A percentile compares a stretch with the other conserved stretches of the same genome.
phyloP scores from a whole-genome alignment of 2,797 vertebrate species.

The Pachyuromys duprasi region DNA sequence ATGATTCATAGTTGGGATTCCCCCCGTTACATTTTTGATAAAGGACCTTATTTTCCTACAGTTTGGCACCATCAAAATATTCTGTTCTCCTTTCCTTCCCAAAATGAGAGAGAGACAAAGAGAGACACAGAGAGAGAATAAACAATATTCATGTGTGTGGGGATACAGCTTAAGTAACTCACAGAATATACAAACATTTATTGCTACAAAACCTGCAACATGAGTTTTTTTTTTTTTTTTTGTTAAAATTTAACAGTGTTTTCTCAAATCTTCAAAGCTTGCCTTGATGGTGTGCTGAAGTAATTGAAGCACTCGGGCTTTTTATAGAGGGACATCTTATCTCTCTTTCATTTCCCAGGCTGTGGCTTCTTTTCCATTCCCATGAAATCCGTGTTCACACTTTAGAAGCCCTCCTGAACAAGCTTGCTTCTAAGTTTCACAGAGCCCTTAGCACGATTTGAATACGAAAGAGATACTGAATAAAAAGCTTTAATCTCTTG shows the following conservation, averaged over 20 bases:
- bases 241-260: slow-evolving; percentile 89
- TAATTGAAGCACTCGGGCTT: slow-evolving; percentile 92
- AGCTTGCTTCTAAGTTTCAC: slow-evolving; percentile 92
- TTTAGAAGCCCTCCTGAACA: slow-evolving; percentile 91
- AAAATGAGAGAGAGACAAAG: slow-evolving; percentile 36
- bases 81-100: slow-evolving; percentile 23
- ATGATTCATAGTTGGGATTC: background rate
- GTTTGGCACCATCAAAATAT: slow-evolving; percentile 75
- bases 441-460: slow-evolving; percentile 91
- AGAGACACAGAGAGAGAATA: slow-evolving; percentile 69
- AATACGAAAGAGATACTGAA: slow-evolving; percentile 93
- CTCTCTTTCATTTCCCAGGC: slow-evolving; percentile 91
- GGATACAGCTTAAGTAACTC: slow-evolving; percentile 83
- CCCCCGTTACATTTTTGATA: background rate
- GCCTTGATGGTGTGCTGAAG: slow-evolving; percentile 90
- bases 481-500: slow-evolving; percentile 93
- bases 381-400: slow-evolving; percentile 91
- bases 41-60: slow-evolving; percentile 73
- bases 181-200: slow-evolving; percentile 87
- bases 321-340: slow-evolving; percentile 93
- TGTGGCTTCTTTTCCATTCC: slow-evolving; percentile 90
- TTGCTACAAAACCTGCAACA: slow-evolving; percentile 88
- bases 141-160: slow-evolving; percentile 79
- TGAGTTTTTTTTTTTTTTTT: slow-evolving; percentile 78
- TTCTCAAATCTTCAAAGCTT: slow-evolving; percentile 91